phyloP scores from a whole-genome alignment of 2,888 invertebrate species.

The Sphaeridia pumilis region DNA sequence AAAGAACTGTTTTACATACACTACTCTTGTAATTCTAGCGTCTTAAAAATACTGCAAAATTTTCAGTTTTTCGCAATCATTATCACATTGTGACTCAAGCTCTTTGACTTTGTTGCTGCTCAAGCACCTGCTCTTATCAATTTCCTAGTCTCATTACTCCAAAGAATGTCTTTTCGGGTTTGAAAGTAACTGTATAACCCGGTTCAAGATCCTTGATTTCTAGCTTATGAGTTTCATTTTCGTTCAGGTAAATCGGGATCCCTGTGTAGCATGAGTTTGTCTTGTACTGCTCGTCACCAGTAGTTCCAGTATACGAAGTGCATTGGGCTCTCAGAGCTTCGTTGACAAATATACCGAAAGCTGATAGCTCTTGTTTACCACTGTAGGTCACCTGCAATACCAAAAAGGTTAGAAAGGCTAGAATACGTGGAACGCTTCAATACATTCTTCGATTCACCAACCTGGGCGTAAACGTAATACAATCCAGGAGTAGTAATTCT shows the following conservation, averaged over 20 bases:
- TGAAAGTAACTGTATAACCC: constrained; percentile 55
- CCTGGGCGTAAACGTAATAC: constrained; percentile 66
- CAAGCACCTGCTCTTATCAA: too few relatives aligned
- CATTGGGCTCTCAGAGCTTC: constrained; percentile 59
- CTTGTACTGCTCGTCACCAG: constrained; percentile 41
- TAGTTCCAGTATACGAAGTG: constrained; percentile 53
- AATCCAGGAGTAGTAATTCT: constrained; percentile 59
- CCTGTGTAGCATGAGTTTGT: constrained; percentile 65
- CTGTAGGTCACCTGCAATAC: constrained; percentile 59
- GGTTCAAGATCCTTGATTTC: constrained; percentile 58
- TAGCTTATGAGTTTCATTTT: constrained; percentile 55
- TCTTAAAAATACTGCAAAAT: too few relatives aligned
- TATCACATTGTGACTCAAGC: too few relatives aligned
- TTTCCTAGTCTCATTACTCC: constrained; percentile 58
- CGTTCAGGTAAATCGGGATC: constrained; percentile 51
- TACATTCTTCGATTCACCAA: constrained; percentile 36
- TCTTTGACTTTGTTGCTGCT: too few relatives aligned
- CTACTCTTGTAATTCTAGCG: too few relatives aligned
- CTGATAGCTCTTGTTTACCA: constrained; percentile 62
- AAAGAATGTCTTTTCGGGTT: constrained; percentile 67
- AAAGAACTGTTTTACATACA: too few relatives aligned
- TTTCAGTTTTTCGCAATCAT: too few relatives aligned
- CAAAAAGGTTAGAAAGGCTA: background rate
- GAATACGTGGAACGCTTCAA: background rate
- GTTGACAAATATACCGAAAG: constrained; percentile 56